phyloP scores from a whole-genome alignment of 2,797 vertebrate genomes.

The Hoplostethus mediterraneus region DNA sequence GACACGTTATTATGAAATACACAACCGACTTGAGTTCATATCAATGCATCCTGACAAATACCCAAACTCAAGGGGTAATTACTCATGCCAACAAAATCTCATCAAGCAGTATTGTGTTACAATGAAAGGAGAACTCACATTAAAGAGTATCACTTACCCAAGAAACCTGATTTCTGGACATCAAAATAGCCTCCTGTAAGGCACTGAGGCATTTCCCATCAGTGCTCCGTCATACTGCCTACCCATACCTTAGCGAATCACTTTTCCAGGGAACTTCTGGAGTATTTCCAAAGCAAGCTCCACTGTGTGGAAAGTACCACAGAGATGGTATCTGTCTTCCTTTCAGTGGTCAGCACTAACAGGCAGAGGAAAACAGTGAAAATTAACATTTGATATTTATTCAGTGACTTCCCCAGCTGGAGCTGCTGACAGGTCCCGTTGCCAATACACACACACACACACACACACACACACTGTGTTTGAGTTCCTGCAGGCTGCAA shows the following conservation, averaged over 20 bases:
- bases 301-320: conserved; percentile 51
- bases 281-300: conserved; percentile 47
- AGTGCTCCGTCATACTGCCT: conserved; percentile 62
- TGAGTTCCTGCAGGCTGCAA: conserved; percentile 22
- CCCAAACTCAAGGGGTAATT: not conserved
- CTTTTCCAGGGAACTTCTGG: conserved; percentile 51
- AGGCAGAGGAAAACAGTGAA: conserved; percentile 25
- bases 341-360: conserved; percentile 48
- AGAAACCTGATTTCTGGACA: conserved; percentile 67
- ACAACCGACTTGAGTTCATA: not conserved
- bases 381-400: conserved; percentile 63
- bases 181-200: conserved; percentile 72
- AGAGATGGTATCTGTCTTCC: conserved; percentile 61
- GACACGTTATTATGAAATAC: not conserved
- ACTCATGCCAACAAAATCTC: conserved; percentile 6
- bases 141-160: conserved; percentile 53
- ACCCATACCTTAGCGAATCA: conserved; percentile 36
- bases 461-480: conserved; percentile 26
- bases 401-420: conserved; percentile 62
- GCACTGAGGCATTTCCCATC: conserved; percentile 65
- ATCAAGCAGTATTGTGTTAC: conserved; percentile 19
- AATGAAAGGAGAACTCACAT: conserved; percentile 38
- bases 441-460: conserved; percentile 34
- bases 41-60: not conserved
- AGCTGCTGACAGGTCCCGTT: conserved; percentile 36